Percentiles rank a stretch among this genome's conserved stretches.
Evolutionary conservation across 2,888 invertebrate genomes (phyloP).

Genomic region (Didymodactylos carnosus): DNA sequence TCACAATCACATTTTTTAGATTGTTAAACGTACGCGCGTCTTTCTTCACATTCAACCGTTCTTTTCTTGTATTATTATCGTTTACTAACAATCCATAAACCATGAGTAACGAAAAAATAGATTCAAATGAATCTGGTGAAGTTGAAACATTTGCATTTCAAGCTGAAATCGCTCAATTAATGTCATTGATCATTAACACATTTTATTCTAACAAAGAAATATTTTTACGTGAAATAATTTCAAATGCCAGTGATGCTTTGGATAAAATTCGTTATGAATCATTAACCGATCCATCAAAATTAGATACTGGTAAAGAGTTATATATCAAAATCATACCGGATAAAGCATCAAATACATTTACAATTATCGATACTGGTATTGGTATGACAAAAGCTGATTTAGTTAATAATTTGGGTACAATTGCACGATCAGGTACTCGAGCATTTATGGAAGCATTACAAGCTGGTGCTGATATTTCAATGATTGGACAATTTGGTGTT

Average conservation of each 20-base stretch:
- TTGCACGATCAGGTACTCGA: conserved; percentile 98
- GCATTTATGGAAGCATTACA: conserved; percentile 95
- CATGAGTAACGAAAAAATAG: no score
- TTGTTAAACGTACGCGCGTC: no score
- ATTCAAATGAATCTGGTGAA: conserved; percentile 39
- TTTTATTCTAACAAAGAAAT: conserved; percentile 99
- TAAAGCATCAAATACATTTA: conserved; percentile 77
- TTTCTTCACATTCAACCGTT: no score
- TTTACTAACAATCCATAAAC: no score
- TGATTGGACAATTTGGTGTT: conserved; percentile 99
- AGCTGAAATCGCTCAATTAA: conserved; percentile 91
- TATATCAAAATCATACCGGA: conserved; percentile 89
- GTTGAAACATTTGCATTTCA: conserved; percentile 98
- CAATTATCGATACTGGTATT: conserved; percentile 71
- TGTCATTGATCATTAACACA: conserved; percentile 99
- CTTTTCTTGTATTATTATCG: no score
- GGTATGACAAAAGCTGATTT: conserved; percentile 99
- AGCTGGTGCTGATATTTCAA: conserved; percentile 94
- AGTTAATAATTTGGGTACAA: conserved; percentile 62
- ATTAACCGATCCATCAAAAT: conserved; percentile 74
- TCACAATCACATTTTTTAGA: no score
- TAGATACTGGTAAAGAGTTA: conserved; percentile 79
- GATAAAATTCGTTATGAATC: conserved; percentile 41
- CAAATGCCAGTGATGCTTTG: conserved; percentile 76
- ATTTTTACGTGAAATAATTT: conserved; percentile 91